Percentiles rank a stretch among this genome's conserved stretches.
Evolutionary conservation across 2,113 vertebrate species (phyloP).

Genomic region (Cichladusa arquata): DNA sequence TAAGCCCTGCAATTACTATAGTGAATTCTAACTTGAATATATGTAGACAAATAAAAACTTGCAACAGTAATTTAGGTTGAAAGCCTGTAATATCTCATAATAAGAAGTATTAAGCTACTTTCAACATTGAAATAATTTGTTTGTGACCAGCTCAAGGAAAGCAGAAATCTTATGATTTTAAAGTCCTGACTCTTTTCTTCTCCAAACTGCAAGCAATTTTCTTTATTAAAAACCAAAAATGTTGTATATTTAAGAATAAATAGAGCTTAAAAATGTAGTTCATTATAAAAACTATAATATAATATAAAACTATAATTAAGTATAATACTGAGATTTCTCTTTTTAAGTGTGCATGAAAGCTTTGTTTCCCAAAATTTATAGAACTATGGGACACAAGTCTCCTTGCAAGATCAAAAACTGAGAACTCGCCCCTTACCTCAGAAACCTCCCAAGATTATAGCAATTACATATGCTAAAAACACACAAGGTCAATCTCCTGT

Average conservation of each 20-base stretch:
- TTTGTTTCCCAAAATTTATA: not conserved
- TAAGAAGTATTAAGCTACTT: not conserved
- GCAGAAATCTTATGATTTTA: not conserved
- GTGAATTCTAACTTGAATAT: not conserved
- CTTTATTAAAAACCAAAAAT: accelerated
- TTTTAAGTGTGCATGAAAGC: not conserved
- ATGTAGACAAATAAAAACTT: not conserved
- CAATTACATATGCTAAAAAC: not conserved
- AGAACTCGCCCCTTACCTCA: not conserved
- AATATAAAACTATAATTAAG: too few species aligned
- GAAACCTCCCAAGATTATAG: not conserved
- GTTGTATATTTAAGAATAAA: not conserved
- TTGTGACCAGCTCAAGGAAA: not conserved
- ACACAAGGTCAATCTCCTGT: not conserved
- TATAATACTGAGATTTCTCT: not conserved
- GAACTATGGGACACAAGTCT: not conserved
- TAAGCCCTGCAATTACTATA: not conserved
- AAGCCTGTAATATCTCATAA: not conserved
- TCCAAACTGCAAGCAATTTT: not conserved
- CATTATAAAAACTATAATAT: not conserved
- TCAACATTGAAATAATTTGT: not conserved
- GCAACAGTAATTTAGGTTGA: not conserved
- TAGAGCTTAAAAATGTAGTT: not conserved
- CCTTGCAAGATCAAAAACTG: not conserved
- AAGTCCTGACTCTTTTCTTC: not conserved